Evolutionary conservation across 2,113 vertebrate species (phyloP).

Genomic region (Amazona vittata): DNA sequence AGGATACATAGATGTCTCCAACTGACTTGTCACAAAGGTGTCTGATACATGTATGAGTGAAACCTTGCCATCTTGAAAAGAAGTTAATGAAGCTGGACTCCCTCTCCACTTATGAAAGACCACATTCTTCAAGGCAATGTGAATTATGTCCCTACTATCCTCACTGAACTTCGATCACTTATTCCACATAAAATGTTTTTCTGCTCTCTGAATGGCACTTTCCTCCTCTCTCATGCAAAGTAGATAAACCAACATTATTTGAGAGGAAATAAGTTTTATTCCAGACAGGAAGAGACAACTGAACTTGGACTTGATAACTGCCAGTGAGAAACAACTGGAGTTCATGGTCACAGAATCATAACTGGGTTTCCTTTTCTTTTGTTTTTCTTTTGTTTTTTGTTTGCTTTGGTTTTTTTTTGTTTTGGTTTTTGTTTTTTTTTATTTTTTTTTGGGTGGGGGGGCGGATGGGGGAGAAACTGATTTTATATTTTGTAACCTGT

Average conservation of each 20-base stretch:
- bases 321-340: neutral
- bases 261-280: neutral
- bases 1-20: neutral
- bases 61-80: neutral
- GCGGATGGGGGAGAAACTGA: rapidly evolving
- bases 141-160: neutral
- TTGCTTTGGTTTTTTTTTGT: no score
- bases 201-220: neutral
- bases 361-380: neutral
- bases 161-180: neutral
- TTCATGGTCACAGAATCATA: neutral
- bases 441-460: neutral
- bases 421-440: no score
- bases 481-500: neutral
- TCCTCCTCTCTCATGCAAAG: neutral
- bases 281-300: neutral
- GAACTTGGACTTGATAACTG: neutral
- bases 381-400: neutral
- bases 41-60: neutral
- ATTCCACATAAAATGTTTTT: neutral
- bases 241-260: neutral
- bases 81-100: neutral
- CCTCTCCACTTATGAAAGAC: neutral
- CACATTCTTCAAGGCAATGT: neutral
- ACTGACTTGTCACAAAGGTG: neutral